Conservation (phyloP, 2,888 invertebrate species). For the Phengaris arion region DNA sequence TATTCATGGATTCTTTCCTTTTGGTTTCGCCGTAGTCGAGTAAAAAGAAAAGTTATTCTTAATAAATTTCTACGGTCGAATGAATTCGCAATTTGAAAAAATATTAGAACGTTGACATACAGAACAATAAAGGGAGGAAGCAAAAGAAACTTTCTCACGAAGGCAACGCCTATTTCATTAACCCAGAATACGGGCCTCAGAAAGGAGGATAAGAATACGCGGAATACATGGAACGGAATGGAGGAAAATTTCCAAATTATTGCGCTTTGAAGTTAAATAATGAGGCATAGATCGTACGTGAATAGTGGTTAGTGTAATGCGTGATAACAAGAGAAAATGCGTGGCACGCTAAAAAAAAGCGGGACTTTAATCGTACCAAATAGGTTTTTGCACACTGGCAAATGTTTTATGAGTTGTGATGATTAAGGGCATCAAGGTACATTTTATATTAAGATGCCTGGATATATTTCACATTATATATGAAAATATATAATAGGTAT, state of each 20-base stretch:
- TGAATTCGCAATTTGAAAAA: constrained; percentile 1
- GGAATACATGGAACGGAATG: not conserved
- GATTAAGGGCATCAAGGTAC: too few species aligned
- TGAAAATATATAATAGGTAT: too few species aligned
- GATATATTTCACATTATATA: too few species aligned
- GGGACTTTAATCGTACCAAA: too few species aligned
- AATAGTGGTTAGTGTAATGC: not conserved
- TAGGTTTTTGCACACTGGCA: too few species aligned
- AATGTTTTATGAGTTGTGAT: too few species aligned
- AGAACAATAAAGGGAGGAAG: not conserved
- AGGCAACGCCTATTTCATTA: constrained; percentile 10
- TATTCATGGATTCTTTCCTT: too few species aligned
- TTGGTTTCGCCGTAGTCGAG: not conserved
- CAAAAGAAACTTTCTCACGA: not conserved
- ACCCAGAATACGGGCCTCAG: not conserved
- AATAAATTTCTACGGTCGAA: not conserved
- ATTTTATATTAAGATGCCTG: too few species aligned
- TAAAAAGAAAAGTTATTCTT: not conserved
- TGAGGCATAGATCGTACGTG: not conserved
- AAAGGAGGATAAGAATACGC: not conserved
- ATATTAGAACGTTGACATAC: constrained; percentile 5
- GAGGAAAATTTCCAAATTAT: constrained; percentile 9
- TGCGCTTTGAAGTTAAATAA: constrained; percentile 1
- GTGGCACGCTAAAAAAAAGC: too few species aligned
- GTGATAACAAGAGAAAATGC: too few species aligned